Percentiles rank a stretch among this genome's conserved stretches.
Conservation (phyloP, 2,797 vertebrate genomes). For the Dallia pectoralis region DNA sequence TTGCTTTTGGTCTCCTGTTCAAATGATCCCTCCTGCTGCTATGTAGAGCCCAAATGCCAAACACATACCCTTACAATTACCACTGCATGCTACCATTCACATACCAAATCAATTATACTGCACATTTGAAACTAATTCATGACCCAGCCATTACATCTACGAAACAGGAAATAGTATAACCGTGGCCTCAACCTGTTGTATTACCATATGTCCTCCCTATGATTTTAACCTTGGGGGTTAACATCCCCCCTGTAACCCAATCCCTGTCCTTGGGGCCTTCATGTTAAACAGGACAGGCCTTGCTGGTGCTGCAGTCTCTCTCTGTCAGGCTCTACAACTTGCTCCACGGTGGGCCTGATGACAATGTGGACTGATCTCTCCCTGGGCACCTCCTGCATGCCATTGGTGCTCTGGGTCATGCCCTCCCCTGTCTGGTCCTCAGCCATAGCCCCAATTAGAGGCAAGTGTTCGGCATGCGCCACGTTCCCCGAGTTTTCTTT, state of each 20-base stretch:
- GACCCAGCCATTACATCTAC: background rate
- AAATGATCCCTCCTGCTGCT: background rate
- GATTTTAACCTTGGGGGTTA: background rate
- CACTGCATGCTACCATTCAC: too few relatives aligned
- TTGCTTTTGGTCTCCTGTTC: background rate
- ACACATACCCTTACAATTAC: too few relatives aligned
- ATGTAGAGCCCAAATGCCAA: too few relatives aligned
- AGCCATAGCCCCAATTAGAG: constrained; percentile 47
- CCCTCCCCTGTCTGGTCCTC: constrained; percentile 36
- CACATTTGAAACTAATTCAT: background rate
- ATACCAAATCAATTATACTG: background rate
- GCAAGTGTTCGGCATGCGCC: constrained; percentile 29
- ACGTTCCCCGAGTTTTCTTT: constrained; percentile 38
- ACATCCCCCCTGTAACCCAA: background rate
- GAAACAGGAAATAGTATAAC: background rate
- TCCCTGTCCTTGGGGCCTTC: constrained; percentile 10
- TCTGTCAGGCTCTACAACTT: constrained; percentile 25
- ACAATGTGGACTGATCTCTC: constrained; percentile 49
- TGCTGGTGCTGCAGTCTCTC: constrained; percentile 34
- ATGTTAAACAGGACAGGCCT: constrained; percentile 38
- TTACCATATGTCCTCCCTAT: background rate
- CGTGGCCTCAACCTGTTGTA: background rate
- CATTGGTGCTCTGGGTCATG: background rate
- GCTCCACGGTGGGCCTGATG: constrained; percentile 43
- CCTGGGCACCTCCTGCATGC: constrained; percentile 14